These are phyloP conservation scores for Diplazon laetatorius DNA, from an alignment of 2,888 invertebrate genomes.

Conservation along the genomic window DNA sequence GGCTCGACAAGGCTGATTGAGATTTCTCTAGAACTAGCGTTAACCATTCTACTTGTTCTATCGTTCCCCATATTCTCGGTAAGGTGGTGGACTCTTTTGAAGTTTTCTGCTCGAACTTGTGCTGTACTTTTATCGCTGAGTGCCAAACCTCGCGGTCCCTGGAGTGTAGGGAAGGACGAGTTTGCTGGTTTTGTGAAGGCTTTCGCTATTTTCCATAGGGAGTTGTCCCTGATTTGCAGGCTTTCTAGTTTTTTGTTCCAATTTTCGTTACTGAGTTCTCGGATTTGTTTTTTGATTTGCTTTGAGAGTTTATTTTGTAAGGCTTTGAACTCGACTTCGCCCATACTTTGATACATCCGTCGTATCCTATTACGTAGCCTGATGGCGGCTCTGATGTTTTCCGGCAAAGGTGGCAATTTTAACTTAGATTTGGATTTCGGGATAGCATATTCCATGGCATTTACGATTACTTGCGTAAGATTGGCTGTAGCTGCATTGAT, in stretches of 20 bases:
- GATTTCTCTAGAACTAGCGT: no score
- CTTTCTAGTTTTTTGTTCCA: slow-evolving; percentile 51
- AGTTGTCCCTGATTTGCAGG: slow-evolving; percentile 36
- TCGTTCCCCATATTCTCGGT: no score
- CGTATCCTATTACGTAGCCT: neutral
- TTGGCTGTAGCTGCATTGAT: neutral
- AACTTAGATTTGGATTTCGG: no score
- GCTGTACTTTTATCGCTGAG: no score
- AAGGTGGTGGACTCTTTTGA: no score
- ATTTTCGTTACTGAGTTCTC: slow-evolving; percentile 22
- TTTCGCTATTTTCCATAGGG: slow-evolving; percentile 59
- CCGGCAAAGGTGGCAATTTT: no score
- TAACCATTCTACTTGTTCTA: no score
- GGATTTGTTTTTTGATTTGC: neutral
- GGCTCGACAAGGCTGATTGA: no score
- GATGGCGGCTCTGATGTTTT: neutral
- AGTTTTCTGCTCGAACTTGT: no score
- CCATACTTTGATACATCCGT: neutral
- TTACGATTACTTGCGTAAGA: neutral
- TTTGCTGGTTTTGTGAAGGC: slow-evolving; percentile 37
- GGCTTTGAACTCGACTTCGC: neutral
- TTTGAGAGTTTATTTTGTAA: neutral
- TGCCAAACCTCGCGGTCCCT: slow-evolving; percentile 37
- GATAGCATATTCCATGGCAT: neutral
- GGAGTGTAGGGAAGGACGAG: slow-evolving; percentile 39